Evolutionary conservation across 1,140 invertebrate species (phyloP).

Genomic region (Globodera ellingtonae): DNA sequence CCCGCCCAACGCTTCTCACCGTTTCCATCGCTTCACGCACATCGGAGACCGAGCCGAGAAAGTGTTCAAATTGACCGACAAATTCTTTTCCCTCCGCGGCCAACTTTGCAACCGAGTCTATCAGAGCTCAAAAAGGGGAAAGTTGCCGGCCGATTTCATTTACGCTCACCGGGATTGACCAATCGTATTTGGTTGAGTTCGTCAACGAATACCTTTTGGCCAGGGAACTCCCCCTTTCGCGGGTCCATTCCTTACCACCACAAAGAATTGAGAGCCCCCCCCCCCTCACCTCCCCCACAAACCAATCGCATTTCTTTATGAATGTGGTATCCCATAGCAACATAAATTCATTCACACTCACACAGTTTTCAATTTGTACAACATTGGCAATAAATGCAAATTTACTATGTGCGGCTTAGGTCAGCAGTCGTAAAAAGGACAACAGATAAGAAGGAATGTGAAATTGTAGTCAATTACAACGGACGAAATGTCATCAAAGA

Average conservation of each 20-base stretch:
- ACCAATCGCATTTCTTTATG: background rate
- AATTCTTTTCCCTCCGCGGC: slow-evolving; percentile 20
- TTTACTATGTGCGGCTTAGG: no score
- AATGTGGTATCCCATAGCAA: background rate
- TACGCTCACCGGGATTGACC: slow-evolving; percentile 17
- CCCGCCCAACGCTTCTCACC: background rate
- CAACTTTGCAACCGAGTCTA: slow-evolving; percentile 16
- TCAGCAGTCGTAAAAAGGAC: no score
- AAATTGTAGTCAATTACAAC: no score
- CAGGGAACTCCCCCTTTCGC: slow-evolving; percentile 5
- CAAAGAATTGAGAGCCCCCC: background rate
- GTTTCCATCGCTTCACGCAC: slow-evolving; percentile 27
- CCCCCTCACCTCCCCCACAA: background rate
- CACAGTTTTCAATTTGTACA: no score
- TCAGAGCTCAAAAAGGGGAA: slow-evolving; percentile 4
- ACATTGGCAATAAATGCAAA: no score
- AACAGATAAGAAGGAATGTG: no score
- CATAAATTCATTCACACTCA: background rate
- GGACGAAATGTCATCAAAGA: no score
- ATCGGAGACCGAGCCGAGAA: slow-evolving; percentile 14
- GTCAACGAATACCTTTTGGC: slow-evolving; percentile 27
- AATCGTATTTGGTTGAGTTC: slow-evolving; percentile 25
- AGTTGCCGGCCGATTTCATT: background rate
- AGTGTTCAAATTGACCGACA: slow-evolving; percentile 14
- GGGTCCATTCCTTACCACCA: slow-evolving; percentile 4